Evolutionary conservation across 2,113 vertebrate species (phyloP).

Genomic region (Vidua macroura): DNA sequence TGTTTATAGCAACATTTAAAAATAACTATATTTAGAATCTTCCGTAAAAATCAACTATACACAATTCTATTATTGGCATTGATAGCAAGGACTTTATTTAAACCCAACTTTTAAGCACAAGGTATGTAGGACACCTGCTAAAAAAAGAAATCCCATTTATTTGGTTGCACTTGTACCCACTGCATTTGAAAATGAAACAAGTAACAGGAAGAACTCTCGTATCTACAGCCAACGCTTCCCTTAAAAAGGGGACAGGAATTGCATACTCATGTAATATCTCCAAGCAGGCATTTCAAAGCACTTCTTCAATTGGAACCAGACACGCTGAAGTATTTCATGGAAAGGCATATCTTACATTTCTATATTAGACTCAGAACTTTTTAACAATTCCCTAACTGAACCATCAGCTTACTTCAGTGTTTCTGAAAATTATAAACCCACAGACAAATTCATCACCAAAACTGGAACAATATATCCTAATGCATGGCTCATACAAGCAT

Average conservation of each 20-base stretch:
- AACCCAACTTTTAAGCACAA: neutral
- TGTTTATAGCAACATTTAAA: neutral
- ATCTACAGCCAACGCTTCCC: neutral
- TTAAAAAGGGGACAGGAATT: neutral
- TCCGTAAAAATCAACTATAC: neutral
- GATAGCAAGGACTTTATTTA: neutral
- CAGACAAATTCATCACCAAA: neutral
- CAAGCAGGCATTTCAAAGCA: slow-evolving; percentile 21
- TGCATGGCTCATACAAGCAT: neutral
- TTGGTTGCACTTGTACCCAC: neutral
- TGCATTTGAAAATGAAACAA: neutral
- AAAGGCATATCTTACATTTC: slow-evolving; percentile 7
- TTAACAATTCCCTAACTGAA: neutral
- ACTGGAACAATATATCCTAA: neutral
- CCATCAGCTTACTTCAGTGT: neutral
- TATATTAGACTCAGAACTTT: neutral
- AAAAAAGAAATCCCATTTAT: neutral
- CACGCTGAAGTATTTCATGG: neutral
- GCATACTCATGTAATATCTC: neutral
- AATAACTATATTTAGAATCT: neutral
- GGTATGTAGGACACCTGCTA: neutral
- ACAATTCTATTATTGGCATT: neutral
- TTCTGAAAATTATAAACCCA: slow-evolving; percentile 10
- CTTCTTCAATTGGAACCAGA: slow-evolving; percentile 42
- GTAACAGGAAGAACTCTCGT: neutral